Conservation (phyloP, 2,113 vertebrate species). For the Aix galericulata region DNA sequence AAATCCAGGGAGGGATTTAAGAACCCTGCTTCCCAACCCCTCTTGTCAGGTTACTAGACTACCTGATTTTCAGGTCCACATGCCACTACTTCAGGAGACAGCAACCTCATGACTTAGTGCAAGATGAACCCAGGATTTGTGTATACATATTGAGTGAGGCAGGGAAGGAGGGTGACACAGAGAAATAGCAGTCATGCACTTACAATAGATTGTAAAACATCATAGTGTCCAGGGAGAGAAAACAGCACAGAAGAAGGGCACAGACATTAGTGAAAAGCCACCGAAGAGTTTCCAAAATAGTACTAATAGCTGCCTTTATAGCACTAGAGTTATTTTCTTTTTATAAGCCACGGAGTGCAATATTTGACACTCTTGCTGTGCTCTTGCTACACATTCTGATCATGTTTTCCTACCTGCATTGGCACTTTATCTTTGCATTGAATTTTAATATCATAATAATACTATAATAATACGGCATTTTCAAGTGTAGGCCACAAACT, state of each 20-base stretch:
- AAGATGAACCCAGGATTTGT: constrained; percentile 41
- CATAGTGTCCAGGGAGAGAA: constrained; percentile 46
- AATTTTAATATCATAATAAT: constrained; percentile 48
- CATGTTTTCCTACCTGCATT: constrained; percentile 17
- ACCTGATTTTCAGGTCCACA: background rate
- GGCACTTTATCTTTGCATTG: constrained; percentile 52
- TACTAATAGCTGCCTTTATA: constrained; percentile 65
- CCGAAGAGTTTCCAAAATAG: constrained; percentile 70
- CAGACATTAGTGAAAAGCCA: constrained; percentile 67
- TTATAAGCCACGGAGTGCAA: constrained; percentile 50
- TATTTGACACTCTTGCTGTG: background rate
- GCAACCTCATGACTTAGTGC: constrained; percentile 28
- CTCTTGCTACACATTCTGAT: constrained; percentile 34
- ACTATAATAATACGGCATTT: constrained; percentile 10
- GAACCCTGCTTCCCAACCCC: background rate
- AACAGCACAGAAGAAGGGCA: constrained; percentile 61
- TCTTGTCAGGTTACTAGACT: background rate
- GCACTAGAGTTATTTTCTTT: constrained; percentile 39
- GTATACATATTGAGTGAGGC: constrained; percentile 43
- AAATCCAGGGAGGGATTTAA: background rate
- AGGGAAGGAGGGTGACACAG: constrained; percentile 45
- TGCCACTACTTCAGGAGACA: constrained; percentile 31
- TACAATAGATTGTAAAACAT: constrained; percentile 59
- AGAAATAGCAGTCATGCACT: constrained; percentile 63
- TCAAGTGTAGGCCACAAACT: constrained; percentile 36